Conservation (phyloP, 2,888 invertebrate species). For the Drosophila anomelani region DNA sequence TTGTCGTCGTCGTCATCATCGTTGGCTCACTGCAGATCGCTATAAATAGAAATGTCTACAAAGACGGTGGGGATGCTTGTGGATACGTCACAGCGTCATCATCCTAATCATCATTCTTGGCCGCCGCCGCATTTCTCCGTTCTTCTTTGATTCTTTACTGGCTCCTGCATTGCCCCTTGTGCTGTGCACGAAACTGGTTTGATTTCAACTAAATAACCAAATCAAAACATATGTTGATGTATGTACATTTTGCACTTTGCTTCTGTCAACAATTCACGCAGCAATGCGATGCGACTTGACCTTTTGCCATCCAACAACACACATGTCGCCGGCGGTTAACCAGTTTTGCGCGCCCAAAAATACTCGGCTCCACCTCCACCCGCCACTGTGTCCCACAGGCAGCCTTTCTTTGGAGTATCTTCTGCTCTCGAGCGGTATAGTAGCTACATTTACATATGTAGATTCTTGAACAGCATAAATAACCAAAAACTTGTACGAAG, state of each 20-base stretch:
- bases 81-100: constrained; percentile 20
- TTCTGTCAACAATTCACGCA: constrained; percentile 55
- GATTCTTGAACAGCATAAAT: constrained; percentile 1
- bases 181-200: constrained; percentile 39
- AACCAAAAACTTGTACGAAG: neutral
- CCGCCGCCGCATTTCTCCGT: constrained; percentile 1
- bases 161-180: neutral
- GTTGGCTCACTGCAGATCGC: constrained; percentile 27
- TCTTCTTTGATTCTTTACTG: constrained; percentile 31
- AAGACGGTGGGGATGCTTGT: constrained; percentile 10
- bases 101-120: constrained; percentile 6
- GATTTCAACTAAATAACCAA: constrained; percentile 6
- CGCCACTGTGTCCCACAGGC: constrained; percentile 1
- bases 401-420: neutral
- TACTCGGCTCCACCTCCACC: too few species aligned
- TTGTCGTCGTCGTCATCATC: neutral
- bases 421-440: too few species aligned
- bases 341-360: constrained; percentile 20
- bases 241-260: constrained; percentile 46
- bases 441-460: neutral
- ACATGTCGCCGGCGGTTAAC: constrained; percentile 12
- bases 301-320: constrained; percentile 48
- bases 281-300: constrained; percentile 57
- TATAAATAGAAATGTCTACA: constrained; percentile 40
- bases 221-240: constrained; percentile 1